phyloP scores from a whole-genome alignment of 2,113 vertebrate genomes.

The Bos taurus region DNA sequence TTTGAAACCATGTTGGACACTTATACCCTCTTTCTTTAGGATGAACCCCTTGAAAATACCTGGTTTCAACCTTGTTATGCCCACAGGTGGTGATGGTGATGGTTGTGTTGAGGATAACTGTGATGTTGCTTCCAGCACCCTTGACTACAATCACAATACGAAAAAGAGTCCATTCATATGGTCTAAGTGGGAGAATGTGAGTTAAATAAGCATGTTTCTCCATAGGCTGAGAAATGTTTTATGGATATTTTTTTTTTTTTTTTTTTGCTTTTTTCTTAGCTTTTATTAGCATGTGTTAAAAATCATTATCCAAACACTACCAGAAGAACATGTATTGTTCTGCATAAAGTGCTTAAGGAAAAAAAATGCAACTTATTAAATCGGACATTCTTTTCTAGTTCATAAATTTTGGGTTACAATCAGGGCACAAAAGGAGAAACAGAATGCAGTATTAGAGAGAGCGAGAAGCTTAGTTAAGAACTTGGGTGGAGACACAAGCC shows the following conservation, averaged over 20 bases:
- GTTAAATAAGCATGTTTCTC: background rate
- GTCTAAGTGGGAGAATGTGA: background rate
- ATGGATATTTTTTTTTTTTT: no score
- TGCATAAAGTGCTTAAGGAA: conserved; percentile 75
- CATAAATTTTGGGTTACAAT: conserved; percentile 70
- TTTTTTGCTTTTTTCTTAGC: conserved; percentile 66
- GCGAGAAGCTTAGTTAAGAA: conserved; percentile 54
- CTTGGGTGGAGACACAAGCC: conserved; percentile 40
- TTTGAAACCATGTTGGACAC: background rate
- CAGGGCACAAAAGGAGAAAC: conserved; percentile 68
- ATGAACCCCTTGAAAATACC: background rate
- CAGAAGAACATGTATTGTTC: conserved; percentile 72
- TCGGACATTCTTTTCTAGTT: conserved; percentile 73
- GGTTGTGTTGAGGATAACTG: background rate
- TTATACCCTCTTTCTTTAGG: background rate
- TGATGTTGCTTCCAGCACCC: background rate
- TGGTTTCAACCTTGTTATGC: background rate
- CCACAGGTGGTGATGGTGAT: background rate
- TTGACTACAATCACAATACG: background rate
- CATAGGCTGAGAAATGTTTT: background rate
- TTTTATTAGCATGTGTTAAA: conserved; percentile 77
- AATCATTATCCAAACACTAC: conserved; percentile 73
- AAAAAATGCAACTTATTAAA: conserved; percentile 73
- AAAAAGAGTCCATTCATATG: background rate
- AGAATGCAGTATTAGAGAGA: conserved; percentile 65